These are phyloP conservation scores for Antennarius maculatus DNA, from an alignment of 2,797 vertebrate species.

Conservation along the genomic window DNA sequence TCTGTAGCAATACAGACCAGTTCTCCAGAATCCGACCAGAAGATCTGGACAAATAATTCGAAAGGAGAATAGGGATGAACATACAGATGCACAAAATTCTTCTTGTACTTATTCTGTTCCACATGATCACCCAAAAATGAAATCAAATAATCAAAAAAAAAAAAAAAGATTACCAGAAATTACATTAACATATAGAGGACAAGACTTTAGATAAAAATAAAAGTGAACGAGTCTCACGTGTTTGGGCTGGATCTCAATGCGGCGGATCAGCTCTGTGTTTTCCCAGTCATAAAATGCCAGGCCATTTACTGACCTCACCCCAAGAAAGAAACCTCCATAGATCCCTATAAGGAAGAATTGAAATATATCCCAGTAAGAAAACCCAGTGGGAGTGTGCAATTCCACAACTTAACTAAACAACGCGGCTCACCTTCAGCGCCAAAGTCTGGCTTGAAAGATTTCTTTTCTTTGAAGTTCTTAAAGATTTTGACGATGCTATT, in stretches of 20 bases:
- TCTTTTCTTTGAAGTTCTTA: slow-evolving; percentile 99
- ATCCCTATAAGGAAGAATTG: slow-evolving; percentile 81
- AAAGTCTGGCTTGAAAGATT: slow-evolving; percentile 98
- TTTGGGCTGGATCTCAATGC: slow-evolving; percentile 99
- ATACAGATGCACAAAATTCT: background rate
- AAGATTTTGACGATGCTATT: slow-evolving; percentile 97
- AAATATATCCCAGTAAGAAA: slow-evolving; percentile 13
- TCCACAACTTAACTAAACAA: background rate
- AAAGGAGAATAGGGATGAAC: background rate
- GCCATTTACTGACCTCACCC: slow-evolving; percentile 94
- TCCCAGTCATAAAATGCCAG: slow-evolving; percentile 99
- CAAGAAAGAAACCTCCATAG: slow-evolving; percentile 94
- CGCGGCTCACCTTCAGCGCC: slow-evolving; percentile 90
- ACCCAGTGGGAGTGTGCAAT: background rate
- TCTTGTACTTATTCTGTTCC: background rate
- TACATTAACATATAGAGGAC: background rate
- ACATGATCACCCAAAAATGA: background rate
- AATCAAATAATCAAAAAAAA: background rate
- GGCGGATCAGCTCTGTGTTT: slow-evolving; percentile 94
- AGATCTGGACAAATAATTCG: slow-evolving; percentile 83
- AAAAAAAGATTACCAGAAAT: background rate
- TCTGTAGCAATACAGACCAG: slow-evolving; percentile 98
- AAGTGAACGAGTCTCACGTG: slow-evolving; percentile 81
- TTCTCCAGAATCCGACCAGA: slow-evolving; percentile 99
- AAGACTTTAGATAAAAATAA: background rate